Conservation (phyloP, 2,888 invertebrate genomes). For the Dioctria rufipes region DNA sequence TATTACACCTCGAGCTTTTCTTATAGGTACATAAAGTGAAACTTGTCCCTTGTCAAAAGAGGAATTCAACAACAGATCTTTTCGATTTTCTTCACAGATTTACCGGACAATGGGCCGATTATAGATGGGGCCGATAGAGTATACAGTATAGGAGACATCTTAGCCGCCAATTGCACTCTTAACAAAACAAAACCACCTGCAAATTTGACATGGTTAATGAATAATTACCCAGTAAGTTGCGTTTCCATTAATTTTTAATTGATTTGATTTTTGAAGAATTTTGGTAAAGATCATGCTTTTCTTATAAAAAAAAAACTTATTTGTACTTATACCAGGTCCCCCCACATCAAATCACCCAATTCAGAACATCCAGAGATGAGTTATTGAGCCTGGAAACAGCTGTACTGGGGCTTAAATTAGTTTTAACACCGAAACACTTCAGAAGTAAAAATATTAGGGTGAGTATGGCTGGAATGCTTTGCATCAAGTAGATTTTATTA, state of each 20-base stretch:
- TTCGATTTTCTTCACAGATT: slow-evolving; percentile 43
- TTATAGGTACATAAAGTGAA: neutral
- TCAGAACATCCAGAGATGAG: slow-evolving; percentile 49
- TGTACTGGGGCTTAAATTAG: slow-evolving; percentile 58
- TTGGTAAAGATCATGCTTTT: slow-evolving; percentile 33
- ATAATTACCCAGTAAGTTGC: slow-evolving; percentile 58
- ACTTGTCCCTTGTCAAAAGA: slow-evolving; percentile 2
- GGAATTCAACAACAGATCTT: slow-evolving; percentile 31
- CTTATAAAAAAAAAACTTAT: slow-evolving; percentile 3
- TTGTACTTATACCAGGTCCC: slow-evolving; percentile 48
- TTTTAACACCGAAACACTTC: slow-evolving; percentile 60
- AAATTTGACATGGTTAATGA: slow-evolving; percentile 60
- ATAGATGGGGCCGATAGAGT: slow-evolving; percentile 54
- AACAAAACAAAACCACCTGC: slow-evolving; percentile 56
- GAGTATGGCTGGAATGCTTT: slow-evolving; percentile 47
- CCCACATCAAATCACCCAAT: slow-evolving; percentile 56
- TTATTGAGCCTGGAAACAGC: slow-evolving; percentile 51
- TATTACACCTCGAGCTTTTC: neutral
- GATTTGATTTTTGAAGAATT: slow-evolving; percentile 19
- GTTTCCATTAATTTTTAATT: slow-evolving; percentile 43
- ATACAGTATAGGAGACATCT: slow-evolving; percentile 64
- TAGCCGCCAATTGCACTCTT: slow-evolving; percentile 59
- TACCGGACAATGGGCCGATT: slow-evolving; percentile 56
- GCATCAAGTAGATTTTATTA: slow-evolving; percentile 43
- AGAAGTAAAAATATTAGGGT: slow-evolving; percentile 58